Percentiles rank a stretch among this genome's conserved stretches.
phyloP scores from a whole-genome alignment of 1,140 invertebrate genomes.

The Holotrichia oblita region DNA sequence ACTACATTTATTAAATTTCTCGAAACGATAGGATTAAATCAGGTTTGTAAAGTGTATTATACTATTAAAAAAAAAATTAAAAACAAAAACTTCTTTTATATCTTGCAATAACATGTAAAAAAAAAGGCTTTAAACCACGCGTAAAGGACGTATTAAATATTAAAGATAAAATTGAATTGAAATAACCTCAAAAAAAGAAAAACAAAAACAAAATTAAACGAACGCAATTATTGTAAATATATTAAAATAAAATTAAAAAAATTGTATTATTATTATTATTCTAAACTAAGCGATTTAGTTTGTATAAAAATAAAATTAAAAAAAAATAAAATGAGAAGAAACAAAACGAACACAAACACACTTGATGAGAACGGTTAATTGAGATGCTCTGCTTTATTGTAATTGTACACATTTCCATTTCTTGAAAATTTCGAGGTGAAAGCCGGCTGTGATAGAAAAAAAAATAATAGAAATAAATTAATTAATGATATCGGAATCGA shows the following conservation, averaged over 20 bases:
- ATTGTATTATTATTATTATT: constrained; percentile 1
- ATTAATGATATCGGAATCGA: constrained; percentile 10
- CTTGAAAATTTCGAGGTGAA: not conserved
- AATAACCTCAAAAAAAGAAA: not conserved
- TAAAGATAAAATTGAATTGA: not conserved
- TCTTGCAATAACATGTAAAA: too few relatives aligned
- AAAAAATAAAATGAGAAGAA: not conserved
- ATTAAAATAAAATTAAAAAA: not conserved
- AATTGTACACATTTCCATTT: not conserved
- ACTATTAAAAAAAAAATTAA: not conserved
- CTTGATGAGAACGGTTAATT: not conserved
- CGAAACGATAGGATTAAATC: not conserved
- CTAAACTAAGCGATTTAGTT: not conserved
- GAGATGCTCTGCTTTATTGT: not conserved
- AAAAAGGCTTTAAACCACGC: not conserved
- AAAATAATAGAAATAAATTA: constrained; percentile 1
- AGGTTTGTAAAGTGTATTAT: not conserved
- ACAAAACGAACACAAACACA: too few relatives aligned
- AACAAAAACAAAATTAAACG: not conserved
- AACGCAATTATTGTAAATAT: constrained; percentile 4
- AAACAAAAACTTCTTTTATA: not conserved
- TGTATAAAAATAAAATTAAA: too few relatives aligned
- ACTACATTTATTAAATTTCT: too few relatives aligned
- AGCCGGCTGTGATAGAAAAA: not conserved
- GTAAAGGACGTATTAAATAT: not conserved